A percentile compares a stretch with the other conserved stretches of the same genome.
Evolutionary conservation across 2,888 invertebrate species (phyloP).

Genomic region (Noctua pronuba): DNA sequence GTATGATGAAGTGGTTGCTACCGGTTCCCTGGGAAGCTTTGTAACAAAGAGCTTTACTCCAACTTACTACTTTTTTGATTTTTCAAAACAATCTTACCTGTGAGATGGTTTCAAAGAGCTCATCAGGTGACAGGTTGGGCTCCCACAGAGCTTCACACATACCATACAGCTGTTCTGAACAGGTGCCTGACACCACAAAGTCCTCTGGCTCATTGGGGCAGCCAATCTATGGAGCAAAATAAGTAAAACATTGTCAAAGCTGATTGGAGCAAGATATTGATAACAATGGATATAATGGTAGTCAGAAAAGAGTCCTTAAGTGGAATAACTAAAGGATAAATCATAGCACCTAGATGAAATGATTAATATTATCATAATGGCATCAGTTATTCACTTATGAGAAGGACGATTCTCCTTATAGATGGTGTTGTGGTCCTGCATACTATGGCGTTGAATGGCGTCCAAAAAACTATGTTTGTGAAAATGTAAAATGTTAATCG

Average conservation of each 20-base stretch:
- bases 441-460: too few relatives aligned
- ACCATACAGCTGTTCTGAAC: slow-evolving; percentile 96
- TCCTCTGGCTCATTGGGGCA: slow-evolving; percentile 97
- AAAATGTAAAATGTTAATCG: too few relatives aligned
- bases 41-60: neutral
- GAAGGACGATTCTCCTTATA: neutral
- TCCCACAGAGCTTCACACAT: slow-evolving; percentile 99
- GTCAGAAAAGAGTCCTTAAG: neutral
- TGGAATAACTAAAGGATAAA: neutral
- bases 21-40: neutral
- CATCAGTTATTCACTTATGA: too few relatives aligned
- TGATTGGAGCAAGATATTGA: neutral
- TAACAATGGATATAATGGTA: neutral
- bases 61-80: neutral
- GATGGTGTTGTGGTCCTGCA: neutral
- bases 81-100: slow-evolving; percentile 78
- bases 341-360: neutral
- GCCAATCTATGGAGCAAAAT: slow-evolving; percentile 86
- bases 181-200: slow-evolving; percentile 99
- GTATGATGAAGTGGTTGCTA: too few relatives aligned
- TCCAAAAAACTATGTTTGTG: too few relatives aligned
- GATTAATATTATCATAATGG: too few relatives aligned
- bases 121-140: slow-evolving; percentile 96
- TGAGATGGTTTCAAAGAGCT: slow-evolving; percentile 98
- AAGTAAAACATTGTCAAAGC: neutral